These are phyloP conservation scores for Onychostruthus taczanowskii DNA, from an alignment of 2,113 vertebrate genomes.

Conservation along the genomic window DNA sequence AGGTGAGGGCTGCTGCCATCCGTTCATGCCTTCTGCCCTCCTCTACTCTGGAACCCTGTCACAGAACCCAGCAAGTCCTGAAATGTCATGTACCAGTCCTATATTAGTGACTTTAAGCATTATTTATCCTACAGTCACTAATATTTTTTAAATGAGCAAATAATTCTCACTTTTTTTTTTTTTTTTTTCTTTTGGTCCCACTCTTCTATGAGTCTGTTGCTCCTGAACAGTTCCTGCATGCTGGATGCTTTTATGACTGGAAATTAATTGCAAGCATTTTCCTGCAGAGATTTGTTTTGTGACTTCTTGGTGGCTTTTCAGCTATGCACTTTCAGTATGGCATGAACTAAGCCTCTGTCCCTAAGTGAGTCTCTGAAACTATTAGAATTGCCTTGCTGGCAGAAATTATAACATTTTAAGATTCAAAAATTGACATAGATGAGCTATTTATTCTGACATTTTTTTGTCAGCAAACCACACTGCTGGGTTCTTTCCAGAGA, in stretches of 20 bases:
- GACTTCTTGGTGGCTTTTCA: not conserved
- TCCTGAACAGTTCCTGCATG: not conserved
- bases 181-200: not conserved
- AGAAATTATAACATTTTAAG: not conserved
- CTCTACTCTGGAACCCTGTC: not conserved
- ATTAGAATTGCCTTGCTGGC: not conserved
- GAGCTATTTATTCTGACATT: not conserved
- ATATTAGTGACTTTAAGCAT: not conserved
- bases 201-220: not conserved
- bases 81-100: not conserved
- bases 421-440: constrained; percentile 2
- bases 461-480: not conserved
- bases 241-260: not conserved
- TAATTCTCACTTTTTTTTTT: not conserved
- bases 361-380: not conserved
- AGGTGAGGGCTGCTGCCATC: not conserved
- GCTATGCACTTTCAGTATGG: not conserved
- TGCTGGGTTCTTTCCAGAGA: not conserved
- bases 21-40: not conserved
- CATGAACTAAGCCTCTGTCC: not conserved
- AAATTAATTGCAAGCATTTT: not conserved
- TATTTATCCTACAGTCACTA: not conserved
- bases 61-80: not conserved
- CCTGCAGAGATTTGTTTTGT: not conserved
- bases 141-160: not conserved